phyloP scores from a whole-genome alignment of 2,113 vertebrate species.

The Nothocercus nigrocapillus region DNA sequence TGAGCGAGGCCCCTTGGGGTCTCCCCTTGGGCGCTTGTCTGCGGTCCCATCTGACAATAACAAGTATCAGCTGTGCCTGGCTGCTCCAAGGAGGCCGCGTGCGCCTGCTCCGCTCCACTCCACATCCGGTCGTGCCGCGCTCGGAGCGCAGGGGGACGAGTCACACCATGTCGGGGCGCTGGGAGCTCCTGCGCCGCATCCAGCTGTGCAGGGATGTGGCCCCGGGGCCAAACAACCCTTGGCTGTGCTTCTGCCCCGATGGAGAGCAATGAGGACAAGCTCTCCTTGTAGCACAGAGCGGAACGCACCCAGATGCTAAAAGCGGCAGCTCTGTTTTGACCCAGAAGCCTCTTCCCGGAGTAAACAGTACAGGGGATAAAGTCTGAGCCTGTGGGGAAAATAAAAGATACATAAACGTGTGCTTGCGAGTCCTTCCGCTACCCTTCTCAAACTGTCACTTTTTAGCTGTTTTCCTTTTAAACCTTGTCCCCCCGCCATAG shows the following conservation, averaged over 20 bases:
- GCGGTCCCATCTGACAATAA: neutral
- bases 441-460: neutral
- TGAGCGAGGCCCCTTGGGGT: neutral
- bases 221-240: neutral
- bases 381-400: neutral
- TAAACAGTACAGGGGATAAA: conserved; percentile 2
- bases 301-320: conserved; percentile 5
- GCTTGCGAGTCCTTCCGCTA: neutral
- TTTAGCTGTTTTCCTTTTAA: neutral
- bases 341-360: neutral
- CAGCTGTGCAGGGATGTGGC: neutral
- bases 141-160: neutral
- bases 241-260: conserved; percentile 36
- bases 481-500: neutral
- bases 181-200: conserved; percentile 24
- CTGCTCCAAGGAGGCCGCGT: neutral
- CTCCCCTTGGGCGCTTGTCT: neutral
- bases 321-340: neutral
- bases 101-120: neutral
- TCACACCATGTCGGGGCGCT: neutral
- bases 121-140: neutral
- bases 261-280: neutral
- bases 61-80: neutral
- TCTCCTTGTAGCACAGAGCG: neutral
- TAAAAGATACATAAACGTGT: neutral